A percentile compares a stretch with the other conserved stretches of the same genome.
Conservation (phyloP, 1,140 invertebrate genomes). For the Telenomus remus region DNA sequence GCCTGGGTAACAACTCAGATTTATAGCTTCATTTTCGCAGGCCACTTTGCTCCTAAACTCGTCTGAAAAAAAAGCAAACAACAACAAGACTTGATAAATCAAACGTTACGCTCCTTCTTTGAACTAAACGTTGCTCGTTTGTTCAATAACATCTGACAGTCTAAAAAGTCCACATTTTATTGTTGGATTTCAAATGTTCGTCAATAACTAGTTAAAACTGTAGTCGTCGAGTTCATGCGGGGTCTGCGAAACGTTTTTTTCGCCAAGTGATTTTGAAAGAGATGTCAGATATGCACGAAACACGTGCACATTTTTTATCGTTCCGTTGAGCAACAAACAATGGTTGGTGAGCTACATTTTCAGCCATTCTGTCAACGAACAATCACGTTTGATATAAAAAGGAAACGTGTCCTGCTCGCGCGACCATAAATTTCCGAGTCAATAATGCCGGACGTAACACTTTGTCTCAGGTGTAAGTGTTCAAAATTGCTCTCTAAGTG, state of each 20-base stretch:
- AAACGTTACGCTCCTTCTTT: background rate
- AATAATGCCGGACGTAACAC: conserved; percentile 47
- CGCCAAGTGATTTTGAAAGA: too few relatives aligned
- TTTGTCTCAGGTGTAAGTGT: conserved; percentile 47
- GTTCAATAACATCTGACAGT: background rate
- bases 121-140: background rate
- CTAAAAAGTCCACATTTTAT: too few relatives aligned
- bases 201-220: too few relatives aligned
- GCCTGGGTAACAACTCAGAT: conserved; percentile 87
- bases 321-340: too few relatives aligned
- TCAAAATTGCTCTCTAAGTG: background rate
- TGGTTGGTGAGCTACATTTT: conserved; percentile 17
- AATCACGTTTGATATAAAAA: conserved; percentile 31
- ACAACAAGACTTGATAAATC: conserved; percentile 28
- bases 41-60: conserved; percentile 93
- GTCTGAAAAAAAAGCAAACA: conserved; percentile 78
- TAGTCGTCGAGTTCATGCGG: too few relatives aligned
- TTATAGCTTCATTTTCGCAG: conserved; percentile 91
- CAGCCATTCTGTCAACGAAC: conserved; percentile 11
- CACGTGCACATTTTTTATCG: too few relatives aligned
- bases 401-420: background rate
- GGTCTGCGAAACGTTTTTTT: too few relatives aligned
- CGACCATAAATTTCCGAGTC: conserved; percentile 39
- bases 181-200: too few relatives aligned
- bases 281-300: too few relatives aligned